Conservation (phyloP, 1,140 invertebrate genomes). For the Pseudomyrmex dendroicus region DNA sequence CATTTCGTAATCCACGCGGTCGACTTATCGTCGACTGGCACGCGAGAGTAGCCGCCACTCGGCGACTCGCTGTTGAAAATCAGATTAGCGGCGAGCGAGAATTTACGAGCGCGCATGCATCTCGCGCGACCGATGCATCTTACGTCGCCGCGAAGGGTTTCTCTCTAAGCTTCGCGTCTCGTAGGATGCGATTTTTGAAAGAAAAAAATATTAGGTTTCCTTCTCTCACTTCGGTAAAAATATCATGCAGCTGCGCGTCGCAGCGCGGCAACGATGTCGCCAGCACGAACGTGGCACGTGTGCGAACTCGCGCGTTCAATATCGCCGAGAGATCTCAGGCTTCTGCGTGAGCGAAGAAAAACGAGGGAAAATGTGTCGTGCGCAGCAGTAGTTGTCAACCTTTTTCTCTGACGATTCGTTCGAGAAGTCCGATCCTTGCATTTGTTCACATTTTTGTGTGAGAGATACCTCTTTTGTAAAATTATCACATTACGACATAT, state of each 20-base stretch:
- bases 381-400: neutral
- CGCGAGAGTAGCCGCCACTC: neutral
- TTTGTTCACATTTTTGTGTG: neutral
- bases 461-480: neutral
- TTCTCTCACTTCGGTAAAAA: conserved; percentile 12
- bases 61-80: conserved; percentile 20
- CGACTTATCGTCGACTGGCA: neutral
- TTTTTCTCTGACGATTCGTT: neutral
- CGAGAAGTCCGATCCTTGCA: neutral
- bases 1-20: neutral
- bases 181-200: neutral
- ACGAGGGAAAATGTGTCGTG: neutral
- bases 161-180: neutral
- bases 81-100: neutral
- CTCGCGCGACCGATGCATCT: neutral
- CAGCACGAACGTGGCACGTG: neutral
- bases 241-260: conserved; percentile 15
- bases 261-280: neutral
- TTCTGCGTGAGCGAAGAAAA: neutral
- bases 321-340: conserved; percentile 8
- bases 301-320: conserved; percentile 10
- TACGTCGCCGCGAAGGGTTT: neutral
- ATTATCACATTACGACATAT: neutral
- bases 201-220: too few relatives aligned
- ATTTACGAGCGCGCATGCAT: neutral